phyloP scores from a whole-genome alignment of 2,888 invertebrate species.

The Scaptomyza tumidula region DNA sequence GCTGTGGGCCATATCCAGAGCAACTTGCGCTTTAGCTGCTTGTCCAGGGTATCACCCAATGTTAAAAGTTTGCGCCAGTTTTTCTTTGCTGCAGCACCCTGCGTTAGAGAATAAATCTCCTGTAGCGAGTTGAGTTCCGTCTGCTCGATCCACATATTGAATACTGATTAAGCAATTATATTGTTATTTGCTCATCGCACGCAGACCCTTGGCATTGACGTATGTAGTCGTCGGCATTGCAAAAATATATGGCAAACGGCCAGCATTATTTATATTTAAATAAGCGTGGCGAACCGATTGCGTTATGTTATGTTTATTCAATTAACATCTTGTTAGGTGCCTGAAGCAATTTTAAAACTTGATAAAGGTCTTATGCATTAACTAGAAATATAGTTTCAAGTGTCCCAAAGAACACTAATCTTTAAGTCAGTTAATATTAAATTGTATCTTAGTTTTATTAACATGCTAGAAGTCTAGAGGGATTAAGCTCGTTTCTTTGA shows the following conservation, averaged over 20 bases:
- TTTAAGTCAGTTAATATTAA: not conserved
- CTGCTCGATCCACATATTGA: conserved; percentile 60
- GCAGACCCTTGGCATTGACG: conserved; percentile 61
- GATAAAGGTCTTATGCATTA: not conserved
- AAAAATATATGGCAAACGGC: conserved; percentile 61
- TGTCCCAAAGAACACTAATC: not conserved
- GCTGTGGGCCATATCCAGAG: conserved; percentile 91
- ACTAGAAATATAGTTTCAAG: not conserved
- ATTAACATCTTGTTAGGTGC: not conserved
- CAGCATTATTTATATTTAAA: conserved; percentile 55
- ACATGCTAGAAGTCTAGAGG: too few species aligned
- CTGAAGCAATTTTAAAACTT: not conserved
- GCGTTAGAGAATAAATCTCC: conserved; percentile 66
- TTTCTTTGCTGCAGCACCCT: conserved; percentile 37
- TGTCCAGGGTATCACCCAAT: conserved; percentile 70
- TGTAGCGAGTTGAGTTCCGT: conserved; percentile 49
- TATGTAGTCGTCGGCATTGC: conserved; percentile 27
- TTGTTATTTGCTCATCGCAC: conserved; percentile 4
- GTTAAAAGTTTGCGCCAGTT: conserved; percentile 85
- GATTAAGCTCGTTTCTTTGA: not conserved
- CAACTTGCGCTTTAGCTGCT: conserved; percentile 85
- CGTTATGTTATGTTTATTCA: not conserved
- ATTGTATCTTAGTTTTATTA: not conserved
- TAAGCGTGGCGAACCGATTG: conserved; percentile 12
- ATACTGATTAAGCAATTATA: conserved; percentile 45